Conservation (phyloP, 2,797 vertebrate genomes). For the Schizopygopsis malacanthus region DNA sequence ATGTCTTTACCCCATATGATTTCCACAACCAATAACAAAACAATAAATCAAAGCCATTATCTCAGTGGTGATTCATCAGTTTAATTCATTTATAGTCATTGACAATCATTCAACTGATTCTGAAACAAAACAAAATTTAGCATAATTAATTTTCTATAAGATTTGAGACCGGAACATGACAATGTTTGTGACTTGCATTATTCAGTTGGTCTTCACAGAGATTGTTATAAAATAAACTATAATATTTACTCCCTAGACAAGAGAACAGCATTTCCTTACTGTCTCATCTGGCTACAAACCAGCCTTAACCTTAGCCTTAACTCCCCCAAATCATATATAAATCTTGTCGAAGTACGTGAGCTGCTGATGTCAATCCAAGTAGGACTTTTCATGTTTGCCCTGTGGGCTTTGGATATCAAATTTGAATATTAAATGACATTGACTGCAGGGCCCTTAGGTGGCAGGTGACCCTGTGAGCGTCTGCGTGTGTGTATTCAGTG, state of each 20-base stretch:
- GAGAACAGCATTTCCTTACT: neutral
- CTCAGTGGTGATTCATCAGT: neutral
- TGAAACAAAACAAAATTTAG: neutral
- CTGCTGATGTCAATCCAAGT: conserved; percentile 24
- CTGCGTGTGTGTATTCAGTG: conserved; percentile 41
- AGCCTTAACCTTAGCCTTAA: neutral
- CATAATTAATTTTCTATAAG: neutral
- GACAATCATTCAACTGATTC: neutral
- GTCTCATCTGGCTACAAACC: neutral
- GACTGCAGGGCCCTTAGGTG: conserved; percentile 36
- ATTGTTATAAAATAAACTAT: neutral
- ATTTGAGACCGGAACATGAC: neutral
- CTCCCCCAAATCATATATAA: neutral
- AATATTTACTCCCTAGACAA: neutral
- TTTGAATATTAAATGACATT: conserved; percentile 53
- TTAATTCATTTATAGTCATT: neutral
- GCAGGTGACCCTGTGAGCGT: conserved; percentile 47
- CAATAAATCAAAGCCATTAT: neutral
- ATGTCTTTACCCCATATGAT: neutral
- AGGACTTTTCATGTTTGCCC: conserved; percentile 13
- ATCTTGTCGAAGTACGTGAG: neutral
- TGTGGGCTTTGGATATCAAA: conserved; percentile 34
- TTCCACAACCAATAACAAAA: neutral
- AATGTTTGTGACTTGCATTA: neutral
- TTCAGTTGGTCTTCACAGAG: neutral